A percentile compares a stretch with the other conserved stretches of the same genome.
These are phyloP conservation scores for Gavia stellata DNA, from an alignment of 2,113 vertebrate species.

Conservation along the genomic window DNA sequence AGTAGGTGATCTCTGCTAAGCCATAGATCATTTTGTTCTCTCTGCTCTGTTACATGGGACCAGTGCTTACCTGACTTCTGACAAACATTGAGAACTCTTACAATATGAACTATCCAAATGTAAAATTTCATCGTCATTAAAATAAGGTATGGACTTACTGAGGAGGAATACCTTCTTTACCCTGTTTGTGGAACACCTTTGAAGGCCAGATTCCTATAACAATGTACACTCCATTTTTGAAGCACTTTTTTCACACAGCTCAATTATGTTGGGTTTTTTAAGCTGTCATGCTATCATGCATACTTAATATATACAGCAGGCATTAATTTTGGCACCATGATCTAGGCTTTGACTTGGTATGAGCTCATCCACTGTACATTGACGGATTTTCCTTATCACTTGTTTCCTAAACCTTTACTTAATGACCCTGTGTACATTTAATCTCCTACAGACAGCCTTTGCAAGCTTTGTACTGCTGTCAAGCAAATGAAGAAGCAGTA, in stretches of 20 bases:
- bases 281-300: not conserved
- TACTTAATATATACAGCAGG: not conserved
- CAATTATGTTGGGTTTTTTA: fast-evolving
- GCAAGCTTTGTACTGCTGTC: not conserved
- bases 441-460: not conserved
- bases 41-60: not conserved
- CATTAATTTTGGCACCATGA: not conserved
- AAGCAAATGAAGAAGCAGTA: not conserved
- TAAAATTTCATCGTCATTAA: not conserved
- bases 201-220: not conserved
- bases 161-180: not conserved
- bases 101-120: not conserved
- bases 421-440: not conserved
- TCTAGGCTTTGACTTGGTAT: not conserved
- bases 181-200: not conserved
- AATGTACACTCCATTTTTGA: not conserved
- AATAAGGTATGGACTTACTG: not conserved
- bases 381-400: not conserved
- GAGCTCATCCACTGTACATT: not conserved
- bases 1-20: not conserved
- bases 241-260: not conserved
- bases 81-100: not conserved
- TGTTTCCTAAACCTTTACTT: not conserved
- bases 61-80: not conserved
- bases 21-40: not conserved